These are phyloP conservation scores for Rhabdornis inornatus DNA, from an alignment of 2,113 vertebrate species.

Conservation along the genomic window DNA sequence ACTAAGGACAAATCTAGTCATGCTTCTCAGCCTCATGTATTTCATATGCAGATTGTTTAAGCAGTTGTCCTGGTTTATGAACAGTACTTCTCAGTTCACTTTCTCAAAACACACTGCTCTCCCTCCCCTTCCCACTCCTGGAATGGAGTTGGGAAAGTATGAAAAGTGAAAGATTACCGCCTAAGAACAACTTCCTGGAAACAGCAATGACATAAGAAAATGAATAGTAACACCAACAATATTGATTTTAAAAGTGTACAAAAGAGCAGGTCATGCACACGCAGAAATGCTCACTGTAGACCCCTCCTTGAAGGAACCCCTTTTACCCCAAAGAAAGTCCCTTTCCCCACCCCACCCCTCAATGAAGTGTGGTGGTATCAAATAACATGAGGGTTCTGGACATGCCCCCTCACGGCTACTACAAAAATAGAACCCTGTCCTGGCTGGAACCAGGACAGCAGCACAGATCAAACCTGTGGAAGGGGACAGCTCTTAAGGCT, in stretches of 20 bases:
- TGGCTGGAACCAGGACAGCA: neutral
- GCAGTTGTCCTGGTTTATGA: neutral
- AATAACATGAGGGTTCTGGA: neutral
- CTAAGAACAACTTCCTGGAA: neutral
- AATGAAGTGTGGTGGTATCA: neutral
- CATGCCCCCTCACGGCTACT: neutral
- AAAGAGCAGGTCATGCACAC: neutral
- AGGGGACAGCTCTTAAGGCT: neutral
- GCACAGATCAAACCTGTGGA: neutral
- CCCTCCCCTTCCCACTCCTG: neutral
- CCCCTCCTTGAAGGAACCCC: neutral
- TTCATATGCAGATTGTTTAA: neutral
- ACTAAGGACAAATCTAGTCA: neutral
- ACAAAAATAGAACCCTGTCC: neutral
- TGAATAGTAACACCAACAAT: neutral
- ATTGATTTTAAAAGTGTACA: neutral
- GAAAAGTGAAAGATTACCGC: neutral
- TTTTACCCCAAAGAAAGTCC: neutral
- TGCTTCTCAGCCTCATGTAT: neutral
- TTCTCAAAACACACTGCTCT: neutral
- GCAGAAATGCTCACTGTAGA: neutral
- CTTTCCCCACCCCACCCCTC: too few species aligned
- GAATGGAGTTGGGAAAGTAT: neutral
- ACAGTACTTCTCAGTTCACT: neutral
- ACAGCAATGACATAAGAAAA: neutral